Evolutionary conservation across 1,140 invertebrate genomes (phyloP), one percentile per base, ranked within the genome.

Genomic region (Neodiprion lecontei): DNA sequence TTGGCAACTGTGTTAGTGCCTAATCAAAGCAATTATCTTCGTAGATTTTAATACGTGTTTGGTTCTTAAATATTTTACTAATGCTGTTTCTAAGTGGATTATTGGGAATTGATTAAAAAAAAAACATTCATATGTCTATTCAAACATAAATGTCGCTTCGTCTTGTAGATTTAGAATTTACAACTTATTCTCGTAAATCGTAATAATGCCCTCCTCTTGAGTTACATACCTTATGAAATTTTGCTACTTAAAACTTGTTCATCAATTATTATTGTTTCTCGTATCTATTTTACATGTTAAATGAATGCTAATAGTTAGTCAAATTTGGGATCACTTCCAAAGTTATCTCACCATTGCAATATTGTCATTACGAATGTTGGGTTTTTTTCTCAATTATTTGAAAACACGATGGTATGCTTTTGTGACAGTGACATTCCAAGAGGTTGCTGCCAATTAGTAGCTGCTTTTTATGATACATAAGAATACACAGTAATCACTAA

Each of bases 401-500:
- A 17, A 14, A 47, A 11, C 4, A 65, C 7, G 12, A 17, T 65
- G 17, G 17, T 21, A 23, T 69, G 9, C 12, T 69, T 69, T 17
- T 23, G 67, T 69, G 61, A 69, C 17, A 47, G 12, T 23, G 21
- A 47, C 17, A 69, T 14, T 14, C 40, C 21, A 47, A 47, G 40
- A 14, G 40, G 10, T 23, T 7, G 67, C 40, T 65, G 61, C 12
- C 12, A 65, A 17, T 14, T 14, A 7, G 3, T 65, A 14, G 21
- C 40, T 77, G 78, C 73, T 78, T 49, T 72, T 82, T 80, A 69
- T 67, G 71, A 72, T 72, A 74, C 76, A 75, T 82, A 69, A 73
- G 74, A 76, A 67, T 80, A 74, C 82, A 72, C 73, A 84, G 78
- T 81, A 72, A 81, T 83, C 83, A 91, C 92, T 96, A 97, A 93